Percentiles rank a stretch among this genome's conserved stretches.
These are phyloP conservation scores for Campaea margaritaria DNA, from an alignment of 2,888 invertebrate species.

Conservation along the genomic window DNA sequence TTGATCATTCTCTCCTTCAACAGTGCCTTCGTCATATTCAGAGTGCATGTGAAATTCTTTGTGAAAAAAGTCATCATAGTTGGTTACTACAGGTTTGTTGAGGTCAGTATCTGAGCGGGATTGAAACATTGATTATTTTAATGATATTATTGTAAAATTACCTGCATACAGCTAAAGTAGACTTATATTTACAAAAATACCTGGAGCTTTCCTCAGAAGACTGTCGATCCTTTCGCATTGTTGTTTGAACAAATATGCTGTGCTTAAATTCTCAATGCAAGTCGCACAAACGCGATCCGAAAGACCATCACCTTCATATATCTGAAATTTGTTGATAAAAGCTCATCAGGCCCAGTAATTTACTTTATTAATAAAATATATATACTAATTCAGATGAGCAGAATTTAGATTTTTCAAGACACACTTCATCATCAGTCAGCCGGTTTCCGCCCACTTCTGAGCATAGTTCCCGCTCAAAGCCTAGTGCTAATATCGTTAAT, in stretches of 20 bases:
- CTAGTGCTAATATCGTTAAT: no score
- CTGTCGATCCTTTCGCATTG: conserved; percentile 77
- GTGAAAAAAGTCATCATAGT: conserved; percentile 71
- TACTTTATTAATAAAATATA: no score
- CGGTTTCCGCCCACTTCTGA: no score
- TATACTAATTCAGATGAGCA: no score
- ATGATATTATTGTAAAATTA: neutral
- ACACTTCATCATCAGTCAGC: no score
- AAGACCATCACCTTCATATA: conserved; percentile 76
- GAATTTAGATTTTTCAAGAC: no score
- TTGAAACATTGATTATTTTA: neutral
- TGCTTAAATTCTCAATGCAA: conserved; percentile 78
- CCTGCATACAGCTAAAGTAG: neutral
- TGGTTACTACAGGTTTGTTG: conserved; percentile 59
- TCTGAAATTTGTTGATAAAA: conserved; percentile 49
- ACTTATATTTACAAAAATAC: conserved; percentile 45
- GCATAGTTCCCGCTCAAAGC: no score
- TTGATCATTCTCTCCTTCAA: conserved; percentile 73
- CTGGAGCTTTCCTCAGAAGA: conserved; percentile 67
- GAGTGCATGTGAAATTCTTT: conserved; percentile 76
- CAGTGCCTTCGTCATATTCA: conserved; percentile 56
- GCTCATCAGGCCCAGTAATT: neutral
- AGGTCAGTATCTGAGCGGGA: conserved; percentile 59
- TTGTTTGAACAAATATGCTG: conserved; percentile 77
- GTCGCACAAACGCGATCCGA: conserved; percentile 77